Evolutionary conservation across 2,113 vertebrate genomes (phyloP).

Genomic region (Aptenodytes patagonicus): DNA sequence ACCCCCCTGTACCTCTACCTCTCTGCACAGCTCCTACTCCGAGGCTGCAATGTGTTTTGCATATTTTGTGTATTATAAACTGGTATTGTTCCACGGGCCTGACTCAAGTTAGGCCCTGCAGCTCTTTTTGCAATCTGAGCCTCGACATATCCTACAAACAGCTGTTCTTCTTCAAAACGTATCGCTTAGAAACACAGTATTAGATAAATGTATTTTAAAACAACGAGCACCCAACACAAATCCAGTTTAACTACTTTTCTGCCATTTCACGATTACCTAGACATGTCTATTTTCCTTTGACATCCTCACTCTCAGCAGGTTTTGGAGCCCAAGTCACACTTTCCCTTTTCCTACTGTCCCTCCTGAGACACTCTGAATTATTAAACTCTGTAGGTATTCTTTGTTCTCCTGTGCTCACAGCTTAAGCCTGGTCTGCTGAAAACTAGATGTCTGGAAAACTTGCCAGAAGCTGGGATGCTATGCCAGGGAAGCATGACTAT

Average conservation of each 20-base stretch:
- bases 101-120: background rate
- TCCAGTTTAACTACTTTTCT: background rate
- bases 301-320: slow-evolving; percentile 20
- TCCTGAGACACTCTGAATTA: slow-evolving; percentile 33
- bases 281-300: background rate
- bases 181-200: slow-evolving; percentile 7
- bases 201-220: slow-evolving; percentile 20
- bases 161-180: slow-evolving; percentile 17
- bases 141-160: background rate
- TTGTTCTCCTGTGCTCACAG: slow-evolving; percentile 37
- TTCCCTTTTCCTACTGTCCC: background rate
- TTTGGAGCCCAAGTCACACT: slow-evolving; percentile 29
- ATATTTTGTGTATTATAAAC: background rate
- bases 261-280: slow-evolving; percentile 8
- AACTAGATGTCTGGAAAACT: slow-evolving; percentile 64
- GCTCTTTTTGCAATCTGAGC: background rate
- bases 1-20: background rate
- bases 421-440: slow-evolving; percentile 43
- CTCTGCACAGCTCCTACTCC: background rate
- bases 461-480: slow-evolving; percentile 54
- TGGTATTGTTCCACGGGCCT: background rate
- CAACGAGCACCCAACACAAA: background rate
- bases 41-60: background rate
- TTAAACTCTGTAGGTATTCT: slow-evolving; percentile 51
- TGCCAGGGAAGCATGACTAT: slow-evolving; percentile 68